Evolutionary conservation across 2,888 invertebrate species (phyloP), one percentile per base, ranked within the genome.

Genomic region (Acleris cristana): DNA sequence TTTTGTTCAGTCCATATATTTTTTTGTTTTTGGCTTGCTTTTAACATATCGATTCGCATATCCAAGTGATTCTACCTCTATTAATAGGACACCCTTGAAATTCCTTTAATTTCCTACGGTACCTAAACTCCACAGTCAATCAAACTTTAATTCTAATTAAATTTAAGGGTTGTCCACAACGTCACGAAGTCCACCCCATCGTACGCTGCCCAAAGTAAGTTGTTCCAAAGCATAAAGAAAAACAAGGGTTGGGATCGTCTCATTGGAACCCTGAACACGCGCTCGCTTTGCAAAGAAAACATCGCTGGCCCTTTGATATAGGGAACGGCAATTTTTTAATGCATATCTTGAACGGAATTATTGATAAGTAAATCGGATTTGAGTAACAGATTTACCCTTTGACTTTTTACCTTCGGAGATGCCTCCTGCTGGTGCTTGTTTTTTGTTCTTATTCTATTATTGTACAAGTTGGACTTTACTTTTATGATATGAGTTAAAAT

Each of bases 251-350:
- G 77, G 71, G 75, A 86, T 86, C 83, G 79, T 75, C 84, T 89
- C 85, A 89, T 92, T 87, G 82, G 79, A 72, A 78, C 80, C 75
- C 92, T 73, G 80, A 81, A 86, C 92, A 92, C 92, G 92, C 83
- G 79, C 86, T 81, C 89, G 90, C 89, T 91, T 91, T 89, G 90
- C 89, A 90, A 91, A 85, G 84, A 90, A 90, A 92, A 91, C 90
- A 91, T 79, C 80, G 75, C 75, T 74, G 76, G 75, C 80, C 88
- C 90, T 91, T 92, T 92, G 92, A 91, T 86, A 84, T 80, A 79
- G 78, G 79, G 79, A 75, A 78, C 76, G 80, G 82, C 80, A 82
- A 83, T 86, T 90, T 85, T 90, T 89, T 90, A 92, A 92, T 91
- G 90, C 92, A 91, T 90, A 90, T 87, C 85, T 88, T 81, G 83